Conservation (phyloP, 2,113 vertebrate genomes). For the Cnemophilus loriae region DNA sequence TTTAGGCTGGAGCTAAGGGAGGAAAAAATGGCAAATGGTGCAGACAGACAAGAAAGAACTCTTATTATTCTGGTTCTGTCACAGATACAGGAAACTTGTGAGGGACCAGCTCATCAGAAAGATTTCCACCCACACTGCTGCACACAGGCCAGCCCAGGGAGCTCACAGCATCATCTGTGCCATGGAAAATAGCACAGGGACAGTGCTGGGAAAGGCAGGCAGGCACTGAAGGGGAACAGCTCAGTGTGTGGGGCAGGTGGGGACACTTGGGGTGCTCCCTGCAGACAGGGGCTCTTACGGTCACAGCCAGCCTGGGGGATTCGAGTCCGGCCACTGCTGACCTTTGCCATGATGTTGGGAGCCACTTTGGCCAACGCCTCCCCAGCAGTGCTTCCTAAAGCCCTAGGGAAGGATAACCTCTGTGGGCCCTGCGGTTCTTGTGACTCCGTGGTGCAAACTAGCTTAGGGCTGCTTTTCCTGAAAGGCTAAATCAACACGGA, state of each 20-base stretch:
- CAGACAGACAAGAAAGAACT: neutral
- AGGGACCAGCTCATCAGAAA: neutral
- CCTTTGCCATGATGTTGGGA: neutral
- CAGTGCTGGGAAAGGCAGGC: neutral
- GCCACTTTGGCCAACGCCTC: neutral
- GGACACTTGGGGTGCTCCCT: neutral
- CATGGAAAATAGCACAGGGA: neutral
- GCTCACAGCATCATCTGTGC: accelerated
- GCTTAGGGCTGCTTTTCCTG: neutral
- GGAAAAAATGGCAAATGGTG: accelerated
- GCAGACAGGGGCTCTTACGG: neutral
- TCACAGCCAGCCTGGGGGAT: accelerated
- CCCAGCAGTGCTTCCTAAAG: neutral
- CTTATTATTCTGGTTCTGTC: neutral
- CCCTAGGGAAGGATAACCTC: neutral
- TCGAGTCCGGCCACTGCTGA: neutral
- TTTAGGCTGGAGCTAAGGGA: neutral
- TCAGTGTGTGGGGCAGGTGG: neutral
- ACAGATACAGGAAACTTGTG: neutral
- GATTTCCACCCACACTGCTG: neutral
- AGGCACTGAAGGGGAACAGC: neutral
- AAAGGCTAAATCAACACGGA: neutral
- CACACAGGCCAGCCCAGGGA: neutral
- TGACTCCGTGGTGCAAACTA: neutral
- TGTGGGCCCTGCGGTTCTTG: neutral